phyloP scores from a whole-genome alignment of 1,140 invertebrate genomes.

The Temnothorax nylanderi region DNA sequence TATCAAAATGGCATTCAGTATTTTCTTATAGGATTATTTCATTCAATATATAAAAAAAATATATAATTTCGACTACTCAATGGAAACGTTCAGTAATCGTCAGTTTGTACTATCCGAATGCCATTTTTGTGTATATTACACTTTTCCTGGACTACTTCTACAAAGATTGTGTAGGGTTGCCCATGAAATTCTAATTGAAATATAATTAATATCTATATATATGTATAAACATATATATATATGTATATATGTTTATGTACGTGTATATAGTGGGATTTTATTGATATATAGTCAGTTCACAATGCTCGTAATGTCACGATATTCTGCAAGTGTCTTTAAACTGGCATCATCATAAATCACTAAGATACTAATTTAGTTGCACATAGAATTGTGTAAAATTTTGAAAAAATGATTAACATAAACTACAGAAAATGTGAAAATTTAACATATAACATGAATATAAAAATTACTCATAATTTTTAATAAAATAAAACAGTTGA shows the following conservation, averaged over 20 bases:
- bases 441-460: neutral
- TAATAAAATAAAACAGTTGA: neutral
- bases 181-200: conserved; percentile 82
- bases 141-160: conserved; percentile 77
- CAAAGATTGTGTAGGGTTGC: conserved; percentile 75
- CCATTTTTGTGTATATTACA: conserved; percentile 85
- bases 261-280: conserved; percentile 73
- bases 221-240: neutral
- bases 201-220: conserved; percentile 75
- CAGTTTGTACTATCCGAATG: conserved; percentile 86
- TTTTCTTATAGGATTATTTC: conserved; percentile 82
- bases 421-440: neutral
- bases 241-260: neutral
- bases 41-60: conserved; percentile 86
- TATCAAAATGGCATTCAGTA: conserved; percentile 86
- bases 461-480: conserved; percentile 3
- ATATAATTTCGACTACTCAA: conserved; percentile 85
- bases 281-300: conserved; percentile 80
- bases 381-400: neutral
- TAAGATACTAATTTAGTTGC: neutral
- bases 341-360: neutral
- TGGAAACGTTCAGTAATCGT: conserved; percentile 82
- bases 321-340: conserved; percentile 22
- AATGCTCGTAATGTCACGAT: conserved; percentile 70
- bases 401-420: neutral